Evolutionary conservation across 2,888 invertebrate genomes (phyloP).

Genomic region (Pollenia amentaria): DNA sequence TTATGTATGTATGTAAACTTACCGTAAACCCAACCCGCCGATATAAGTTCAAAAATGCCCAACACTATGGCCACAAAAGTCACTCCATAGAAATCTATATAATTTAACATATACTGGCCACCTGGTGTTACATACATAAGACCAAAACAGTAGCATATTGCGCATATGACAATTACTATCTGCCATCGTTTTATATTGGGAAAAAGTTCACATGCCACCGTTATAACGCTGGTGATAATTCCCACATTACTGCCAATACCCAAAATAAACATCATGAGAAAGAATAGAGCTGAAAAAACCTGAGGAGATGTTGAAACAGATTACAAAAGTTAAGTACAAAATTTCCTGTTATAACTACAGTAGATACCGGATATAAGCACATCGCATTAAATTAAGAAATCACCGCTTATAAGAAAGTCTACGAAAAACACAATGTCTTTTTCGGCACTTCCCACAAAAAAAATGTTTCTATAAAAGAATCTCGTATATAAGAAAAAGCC

Average conservation of each 20-base stretch:
- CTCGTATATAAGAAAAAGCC: too few species aligned
- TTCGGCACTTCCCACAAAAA: too few species aligned
- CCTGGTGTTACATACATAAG: constrained; percentile 88
- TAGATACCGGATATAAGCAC: too few species aligned
- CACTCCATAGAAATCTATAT: constrained; percentile 90
- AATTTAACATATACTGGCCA: constrained; percentile 89
- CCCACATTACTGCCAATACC: constrained; percentile 86
- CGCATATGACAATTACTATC: constrained; percentile 85
- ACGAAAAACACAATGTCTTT: too few species aligned
- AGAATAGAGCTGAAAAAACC: constrained; percentile 86
- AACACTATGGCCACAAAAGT: constrained; percentile 89
- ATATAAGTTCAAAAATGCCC: constrained; percentile 88
- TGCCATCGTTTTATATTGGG: constrained; percentile 84
- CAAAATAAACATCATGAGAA: constrained; percentile 86
- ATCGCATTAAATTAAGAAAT: too few species aligned
- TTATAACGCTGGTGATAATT: constrained; percentile 84
- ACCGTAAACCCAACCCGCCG: constrained; percentile 92
- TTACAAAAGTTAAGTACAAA: not conserved
- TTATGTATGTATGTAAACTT: constrained; percentile 49
- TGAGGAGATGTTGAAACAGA: constrained; percentile 68
- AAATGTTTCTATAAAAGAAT: too few species aligned
- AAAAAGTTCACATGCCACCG: constrained; percentile 85
- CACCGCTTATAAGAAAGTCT: too few species aligned
- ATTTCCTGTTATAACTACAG: too few species aligned
- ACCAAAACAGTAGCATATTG: constrained; percentile 86